Evolutionary conservation across 1,140 invertebrate species (phyloP).

Genomic region (Matsumurasca onukii): DNA sequence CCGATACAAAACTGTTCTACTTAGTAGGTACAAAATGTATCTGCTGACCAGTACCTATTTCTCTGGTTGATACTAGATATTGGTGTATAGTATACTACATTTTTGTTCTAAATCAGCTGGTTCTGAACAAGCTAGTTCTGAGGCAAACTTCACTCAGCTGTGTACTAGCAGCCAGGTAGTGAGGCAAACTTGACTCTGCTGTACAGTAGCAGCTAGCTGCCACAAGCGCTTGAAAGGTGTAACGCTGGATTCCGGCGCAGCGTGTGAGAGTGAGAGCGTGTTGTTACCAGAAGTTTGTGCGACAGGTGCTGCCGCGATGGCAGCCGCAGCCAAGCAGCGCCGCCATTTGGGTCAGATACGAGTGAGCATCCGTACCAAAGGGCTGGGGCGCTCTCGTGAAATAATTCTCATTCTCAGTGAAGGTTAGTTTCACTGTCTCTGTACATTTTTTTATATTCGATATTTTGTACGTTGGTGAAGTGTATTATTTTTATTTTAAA

Average conservation of each 20-base stretch:
- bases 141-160: no score
- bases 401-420: constrained; percentile 31
- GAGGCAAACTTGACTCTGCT: no score
- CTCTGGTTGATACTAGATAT: no score
- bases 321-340: constrained; percentile 73
- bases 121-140: no score
- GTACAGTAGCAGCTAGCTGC: no score
- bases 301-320: constrained; percentile 61
- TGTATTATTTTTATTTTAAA: constrained; percentile 9
- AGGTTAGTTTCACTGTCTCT: constrained; percentile 38
- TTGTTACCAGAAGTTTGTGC: constrained; percentile 31
- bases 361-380: constrained; percentile 93
- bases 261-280: constrained; percentile 27
- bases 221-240: no score
- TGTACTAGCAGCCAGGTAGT: no score
- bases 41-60: no score
- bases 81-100: no score
- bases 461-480: constrained; percentile 15
- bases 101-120: no score
- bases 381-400: constrained; percentile 63
- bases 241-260: constrained; percentile 23
- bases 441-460: constrained; percentile 18
- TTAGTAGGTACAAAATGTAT: no score
- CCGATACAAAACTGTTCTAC: no score
- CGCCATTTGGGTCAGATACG: constrained; percentile 79